Base-by-base conservation (phyloP, 2,888 invertebrate species). In the Polydrusus tereticollis region DNA sequence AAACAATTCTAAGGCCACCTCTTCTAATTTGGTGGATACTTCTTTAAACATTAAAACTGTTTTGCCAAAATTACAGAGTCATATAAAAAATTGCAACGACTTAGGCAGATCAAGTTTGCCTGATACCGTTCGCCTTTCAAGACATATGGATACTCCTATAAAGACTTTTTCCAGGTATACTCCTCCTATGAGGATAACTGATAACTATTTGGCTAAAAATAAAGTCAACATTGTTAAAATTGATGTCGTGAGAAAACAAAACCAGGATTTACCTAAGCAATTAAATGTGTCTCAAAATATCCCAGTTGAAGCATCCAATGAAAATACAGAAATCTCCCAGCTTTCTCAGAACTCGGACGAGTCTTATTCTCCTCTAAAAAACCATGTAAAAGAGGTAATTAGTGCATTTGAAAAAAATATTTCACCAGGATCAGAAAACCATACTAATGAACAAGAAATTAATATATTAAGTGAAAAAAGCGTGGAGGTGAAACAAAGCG, bases 211-310 rank as follows among this genome's bases (percentile, higher is more conserved):
- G 20, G 41, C 52, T 7, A 55, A 65, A 57, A 65, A 55, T 3
- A 65, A 41, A 16, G 14, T 43, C 14, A 65, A 65, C 21, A 55
- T 65, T 41, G 55, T 65, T 6, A 52, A 65, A 65, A 65, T 65
- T 41, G 65, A 65, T 63, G 10, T 63, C 2, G 20, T 63, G n/a
- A 26, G 26, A n/a, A 50, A 23, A 2, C 20, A 6, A 6, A 50
- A 7, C 8, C 7, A 50, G 14, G 26, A 50, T 18, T 2, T 45
- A 10, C 1, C 1, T 45, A 10, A n/a, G 20, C 45, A 45, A 50
- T 1, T 14, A 26, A 50, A 50, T 50, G 23, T 26, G 8, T 50
- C 50, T 26, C 50, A 50, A 7, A 26, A 14, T 50, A 50, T 8
- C 10, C 6, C 50, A 7, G 26, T n/a, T n/a, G 23, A n/a, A 5